Base-by-base conservation (phyloP, 1,140 invertebrate genomes). In the Drosophila pallidifrons region DNA sequence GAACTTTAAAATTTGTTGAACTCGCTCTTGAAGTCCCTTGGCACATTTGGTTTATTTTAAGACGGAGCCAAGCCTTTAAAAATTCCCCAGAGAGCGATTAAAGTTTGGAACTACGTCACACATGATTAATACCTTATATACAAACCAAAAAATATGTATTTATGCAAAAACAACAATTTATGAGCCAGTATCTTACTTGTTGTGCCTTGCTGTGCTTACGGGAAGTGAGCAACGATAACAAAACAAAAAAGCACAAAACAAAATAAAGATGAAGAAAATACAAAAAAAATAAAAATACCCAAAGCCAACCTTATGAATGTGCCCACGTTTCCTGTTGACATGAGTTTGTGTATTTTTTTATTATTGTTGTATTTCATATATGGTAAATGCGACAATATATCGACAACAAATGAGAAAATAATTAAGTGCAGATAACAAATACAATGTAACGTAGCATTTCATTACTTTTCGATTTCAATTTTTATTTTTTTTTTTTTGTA, bases 241-340 rank as follows among this genome's bases (percentile, higher is more conserved):
- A 73, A 13, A 13, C 8, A 41, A 41, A 41, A 41, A 41, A 82
- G 69, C 57, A 77, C 79, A 66, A 35, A 54, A 32, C 13, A 54
- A 13, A 54, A n/a, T 10, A 30, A 52, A 52, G 20, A 25, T 25
- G 20, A 25, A 25, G 20, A 25, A 25, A 25, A 25, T 4, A 25
- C 20, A 20, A 20, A 20, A 20, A 20, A 25, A 15, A 16, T 16
- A 5, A 52, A 52, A 32, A 54, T 1, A 15, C 52, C 52, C 32
- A 38, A 55, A 20, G 32, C 52, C 69, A 79, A 88, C 83, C 83
- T 87, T 88, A 82, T 68, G 69, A 75, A 79, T 79, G 30, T 77
- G 77, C 69, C 69, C 64, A 79, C 75, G 78, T 78, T 80, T 87
- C 83, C 83, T 87, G 83, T 87, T 87, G 83, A 88, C 77, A 77